Conservation (phyloP, 2,888 invertebrate genomes). For the Heliothis peltigera region DNA sequence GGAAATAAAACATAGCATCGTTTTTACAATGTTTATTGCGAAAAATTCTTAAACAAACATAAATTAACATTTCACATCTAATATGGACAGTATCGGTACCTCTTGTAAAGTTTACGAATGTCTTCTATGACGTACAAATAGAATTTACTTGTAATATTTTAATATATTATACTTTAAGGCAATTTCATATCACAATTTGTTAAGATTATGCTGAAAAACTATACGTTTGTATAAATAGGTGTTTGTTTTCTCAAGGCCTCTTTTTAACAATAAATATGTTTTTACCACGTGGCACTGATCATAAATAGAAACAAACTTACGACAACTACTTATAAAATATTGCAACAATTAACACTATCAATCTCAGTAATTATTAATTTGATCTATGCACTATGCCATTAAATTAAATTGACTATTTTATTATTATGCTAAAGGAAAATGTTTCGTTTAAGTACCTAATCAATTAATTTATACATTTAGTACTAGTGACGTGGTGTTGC, state of each 20-base stretch:
- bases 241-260: slow-evolving; percentile 57
- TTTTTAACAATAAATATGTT: slow-evolving; percentile 56
- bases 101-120: slow-evolving; percentile 64
- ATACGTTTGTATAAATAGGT: slow-evolving; percentile 56
- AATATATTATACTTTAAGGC: slow-evolving; percentile 72
- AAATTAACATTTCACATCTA: slow-evolving; percentile 75
- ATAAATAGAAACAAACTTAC: slow-evolving; percentile 69
- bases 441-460: slow-evolving; percentile 62
- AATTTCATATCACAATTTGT: slow-evolving; percentile 83
- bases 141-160: slow-evolving; percentile 51
- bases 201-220: slow-evolving; percentile 58
- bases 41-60: slow-evolving; percentile 74
- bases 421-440: slow-evolving; percentile 79
- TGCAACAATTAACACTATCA: slow-evolving; percentile 78
- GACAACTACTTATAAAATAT: slow-evolving; percentile 70
- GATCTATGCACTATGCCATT: slow-evolving; percentile 68
- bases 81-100: slow-evolving; percentile 72
- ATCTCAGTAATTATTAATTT: slow-evolving; percentile 78
- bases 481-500: slow-evolving; percentile 68
- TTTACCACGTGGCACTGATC: slow-evolving; percentile 67
- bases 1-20: slow-evolving; percentile 44
- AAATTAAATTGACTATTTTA: slow-evolving; percentile 83
- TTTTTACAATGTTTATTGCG: slow-evolving; percentile 73
- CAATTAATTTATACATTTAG: slow-evolving; percentile 65
- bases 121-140: slow-evolving; percentile 38